These are phyloP conservation scores for Drosophila melanosoma DNA, from an alignment of 2,888 invertebrate species.

Conservation along the genomic window DNA sequence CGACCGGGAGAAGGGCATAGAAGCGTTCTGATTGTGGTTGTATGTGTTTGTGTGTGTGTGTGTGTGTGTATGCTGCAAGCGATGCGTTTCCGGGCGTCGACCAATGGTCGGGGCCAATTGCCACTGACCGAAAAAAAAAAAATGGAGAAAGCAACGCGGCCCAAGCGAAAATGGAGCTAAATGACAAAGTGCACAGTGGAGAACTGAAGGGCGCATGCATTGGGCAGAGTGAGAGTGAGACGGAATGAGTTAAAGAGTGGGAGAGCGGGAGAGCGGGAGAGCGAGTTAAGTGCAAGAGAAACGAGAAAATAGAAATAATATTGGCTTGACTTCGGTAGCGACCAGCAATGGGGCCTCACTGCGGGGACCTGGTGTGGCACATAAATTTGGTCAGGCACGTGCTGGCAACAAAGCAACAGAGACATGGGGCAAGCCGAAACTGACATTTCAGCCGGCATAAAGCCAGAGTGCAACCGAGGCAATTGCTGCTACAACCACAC, in stretches of 20 bases:
- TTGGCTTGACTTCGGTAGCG: constrained; percentile 67
- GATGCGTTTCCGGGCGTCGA: constrained; percentile 58
- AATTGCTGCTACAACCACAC: not conserved
- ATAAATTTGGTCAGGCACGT: constrained; percentile 59
- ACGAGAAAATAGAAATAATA: constrained; percentile 53
- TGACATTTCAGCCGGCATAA: constrained; percentile 38
- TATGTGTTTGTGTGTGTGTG: constrained; percentile 4
- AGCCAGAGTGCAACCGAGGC: constrained; percentile 24
- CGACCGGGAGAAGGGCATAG: constrained; percentile 22
- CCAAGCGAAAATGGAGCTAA: constrained; percentile 36
- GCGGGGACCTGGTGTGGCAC: constrained; percentile 33
- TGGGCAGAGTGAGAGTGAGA: not conserved
- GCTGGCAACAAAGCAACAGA: constrained; percentile 51
- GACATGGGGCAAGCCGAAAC: constrained; percentile 45
- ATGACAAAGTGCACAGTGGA: constrained; percentile 58
- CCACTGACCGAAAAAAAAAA: constrained; percentile 64
- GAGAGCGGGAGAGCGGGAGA: not conserved
- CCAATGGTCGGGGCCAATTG: constrained; percentile 61
- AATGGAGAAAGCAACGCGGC: constrained; percentile 49
- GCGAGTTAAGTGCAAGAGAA: not conserved
- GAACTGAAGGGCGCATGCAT: not conserved
- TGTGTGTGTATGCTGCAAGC: constrained; percentile 26
- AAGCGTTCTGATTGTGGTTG: not conserved
- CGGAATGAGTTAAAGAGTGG: constrained; percentile 1
- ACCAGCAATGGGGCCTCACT: constrained; percentile 13